Base-by-base conservation (phyloP, 2,113 vertebrate genomes). In the Pachypanchax playfairii region DNA sequence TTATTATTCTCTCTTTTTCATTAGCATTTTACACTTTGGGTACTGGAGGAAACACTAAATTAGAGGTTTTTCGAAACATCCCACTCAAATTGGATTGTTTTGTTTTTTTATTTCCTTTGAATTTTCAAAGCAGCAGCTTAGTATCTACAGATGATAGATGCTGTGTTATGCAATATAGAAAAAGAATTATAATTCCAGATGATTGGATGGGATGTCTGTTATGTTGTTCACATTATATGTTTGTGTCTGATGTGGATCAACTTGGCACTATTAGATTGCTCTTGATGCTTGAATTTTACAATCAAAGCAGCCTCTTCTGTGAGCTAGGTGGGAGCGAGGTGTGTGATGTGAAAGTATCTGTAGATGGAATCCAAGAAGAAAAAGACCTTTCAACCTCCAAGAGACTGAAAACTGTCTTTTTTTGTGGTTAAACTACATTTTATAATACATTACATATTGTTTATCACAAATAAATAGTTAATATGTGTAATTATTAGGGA, bases 1-100 rank as follows among this genome's bases (percentile, higher is more conserved):
- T 79, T 74, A 70, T 85, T 85, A 65, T 84, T 73, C 65, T 59
- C 55, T 41, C 48, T 10, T 69, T 70, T 81, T 76, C 49, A 70
- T 80, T 75, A 71, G 62, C 66, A 75, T 80, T 75, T 68, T 65
- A 63, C 69, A 80, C 74, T 63, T 67, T 53, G 28, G 58, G 58
- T 79, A 69, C 28, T 48, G 46, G 48, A 65, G 60, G 73, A 74
- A 74, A 56, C 56, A 49, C 29, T 18, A 59, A 84, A 84, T 82
- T 77, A 75, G 44, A 73, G 74, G 61, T 56, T 77, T 77, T 79
- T 67, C 62, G 56, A 53, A 65, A 55, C 67, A 79, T 57, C 54
- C 18, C 42, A 50, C 61, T 64, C 62, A 65, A 61, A 78, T 78
- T 70, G 49, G 46, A 81, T 77, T 65, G 65, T 67, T 68, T 65